phyloP scores from a whole-genome alignment of 2,888 invertebrate species.

The Clistopyga incitator region DNA sequence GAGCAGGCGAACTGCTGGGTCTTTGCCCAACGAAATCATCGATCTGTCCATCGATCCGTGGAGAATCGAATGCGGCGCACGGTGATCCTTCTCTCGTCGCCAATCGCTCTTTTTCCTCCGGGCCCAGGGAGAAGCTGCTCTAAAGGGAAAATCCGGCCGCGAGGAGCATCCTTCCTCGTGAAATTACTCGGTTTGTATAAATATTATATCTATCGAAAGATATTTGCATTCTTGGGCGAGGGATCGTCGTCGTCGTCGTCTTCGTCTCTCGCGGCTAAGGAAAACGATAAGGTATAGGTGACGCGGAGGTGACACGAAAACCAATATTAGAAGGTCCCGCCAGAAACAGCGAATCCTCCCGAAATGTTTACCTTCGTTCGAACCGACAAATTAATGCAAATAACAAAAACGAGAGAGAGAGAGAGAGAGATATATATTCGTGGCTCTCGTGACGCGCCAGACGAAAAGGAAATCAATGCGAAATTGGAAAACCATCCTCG shows the following conservation, averaged over 20 bases:
- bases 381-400: slow-evolving; percentile 65
- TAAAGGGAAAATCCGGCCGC: slow-evolving; percentile 1
- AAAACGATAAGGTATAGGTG: neutral
- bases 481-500: slow-evolving; percentile 58
- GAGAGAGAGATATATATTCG: slow-evolving; percentile 18
- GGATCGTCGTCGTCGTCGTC: too few relatives aligned
- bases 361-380: slow-evolving; percentile 55
- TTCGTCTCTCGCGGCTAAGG: too few relatives aligned
- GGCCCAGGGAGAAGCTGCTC: neutral
- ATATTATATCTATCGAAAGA: slow-evolving; percentile 43
- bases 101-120: neutral
- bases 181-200: slow-evolving; percentile 52
- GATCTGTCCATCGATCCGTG: slow-evolving; percentile 55
- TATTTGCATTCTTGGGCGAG: slow-evolving; percentile 57
- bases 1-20: neutral
- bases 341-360: slow-evolving; percentile 33
- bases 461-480: slow-evolving; percentile 52
- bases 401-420: too few relatives aligned
- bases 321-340: slow-evolving; percentile 54
- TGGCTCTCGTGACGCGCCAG: slow-evolving; percentile 20
- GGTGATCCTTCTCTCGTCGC: neutral
- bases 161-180: slow-evolving; percentile 19
- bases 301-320: slow-evolving; percentile 39
- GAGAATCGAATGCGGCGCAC: slow-evolving; percentile 18
- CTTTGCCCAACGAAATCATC: slow-evolving; percentile 45